These are phyloP conservation scores for Dolichoris vasculosae DNA, from an alignment of 1,140 invertebrate species.

Conservation along the genomic window DNA sequence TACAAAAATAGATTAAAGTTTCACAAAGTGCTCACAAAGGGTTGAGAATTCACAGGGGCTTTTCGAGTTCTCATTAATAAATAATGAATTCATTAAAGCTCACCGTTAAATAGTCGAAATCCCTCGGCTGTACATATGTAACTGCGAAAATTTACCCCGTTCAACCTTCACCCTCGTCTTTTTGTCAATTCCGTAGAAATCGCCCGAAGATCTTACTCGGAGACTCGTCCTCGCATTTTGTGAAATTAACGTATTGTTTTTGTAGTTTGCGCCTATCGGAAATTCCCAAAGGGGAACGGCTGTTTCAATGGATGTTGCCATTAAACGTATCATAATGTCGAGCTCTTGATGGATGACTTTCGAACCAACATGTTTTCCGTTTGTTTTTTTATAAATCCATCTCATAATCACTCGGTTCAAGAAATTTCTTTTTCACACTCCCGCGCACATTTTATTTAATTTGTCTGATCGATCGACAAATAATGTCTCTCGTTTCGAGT, in stretches of 20 bases:
- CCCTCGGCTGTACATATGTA: background rate
- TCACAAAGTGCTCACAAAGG: background rate
- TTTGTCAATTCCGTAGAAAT: background rate
- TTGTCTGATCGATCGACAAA: constrained; percentile 9
- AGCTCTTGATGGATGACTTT: too few species aligned
- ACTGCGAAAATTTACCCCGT: background rate
- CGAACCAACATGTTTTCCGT: too few species aligned
- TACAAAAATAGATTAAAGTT: constrained; percentile 35
- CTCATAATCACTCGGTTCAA: background rate
- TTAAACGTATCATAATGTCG: too few species aligned
- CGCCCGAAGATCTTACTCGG: background rate
- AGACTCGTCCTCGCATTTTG: background rate
- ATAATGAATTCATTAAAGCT: constrained; percentile 42
- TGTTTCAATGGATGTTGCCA: too few species aligned
- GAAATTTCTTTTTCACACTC: background rate
- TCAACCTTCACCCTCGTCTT: background rate
- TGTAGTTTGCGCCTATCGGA: too few species aligned
- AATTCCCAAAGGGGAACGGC: too few species aligned
- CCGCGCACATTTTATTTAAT: background rate
- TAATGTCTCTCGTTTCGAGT: too few species aligned
- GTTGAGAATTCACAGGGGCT: background rate
- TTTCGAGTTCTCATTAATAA: constrained; percentile 29
- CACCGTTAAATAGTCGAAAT: constrained; percentile 3
- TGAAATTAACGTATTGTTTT: background rate
- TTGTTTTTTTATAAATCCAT: background rate